Evolutionary conservation across 2,888 invertebrate genomes (phyloP).

Genomic region (Drosophila hawaiiensis): DNA sequence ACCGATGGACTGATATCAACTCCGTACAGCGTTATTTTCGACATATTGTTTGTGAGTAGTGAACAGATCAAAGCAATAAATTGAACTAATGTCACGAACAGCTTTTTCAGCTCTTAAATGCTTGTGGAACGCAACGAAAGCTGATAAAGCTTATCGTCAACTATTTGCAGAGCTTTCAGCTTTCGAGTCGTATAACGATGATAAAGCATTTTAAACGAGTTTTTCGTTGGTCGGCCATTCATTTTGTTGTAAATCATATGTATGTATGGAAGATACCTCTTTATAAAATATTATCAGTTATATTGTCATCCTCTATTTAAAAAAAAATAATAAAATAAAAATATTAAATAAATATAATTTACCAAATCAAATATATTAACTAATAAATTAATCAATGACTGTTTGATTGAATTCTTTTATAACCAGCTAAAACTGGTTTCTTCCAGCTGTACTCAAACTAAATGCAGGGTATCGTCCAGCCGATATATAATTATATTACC

Average conservation of each 20-base stretch:
- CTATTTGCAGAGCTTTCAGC: slow-evolving; percentile 29
- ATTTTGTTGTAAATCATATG: background rate
- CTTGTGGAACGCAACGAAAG: background rate
- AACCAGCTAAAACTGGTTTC: background rate
- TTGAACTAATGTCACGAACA: background rate
- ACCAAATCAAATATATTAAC: no score
- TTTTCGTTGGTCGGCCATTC: background rate
- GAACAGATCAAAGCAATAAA: background rate
- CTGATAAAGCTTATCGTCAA: background rate
- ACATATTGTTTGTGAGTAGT: slow-evolving; percentile 31
- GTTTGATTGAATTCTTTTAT: background rate
- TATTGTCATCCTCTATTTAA: background rate
- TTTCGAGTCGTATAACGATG: slow-evolving; percentile 22
- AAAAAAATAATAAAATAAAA: background rate
- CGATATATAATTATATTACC: no score
- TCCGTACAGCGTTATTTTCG: slow-evolving; percentile 64
- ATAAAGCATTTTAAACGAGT: background rate
- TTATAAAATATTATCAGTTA: background rate
- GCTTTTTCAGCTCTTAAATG: background rate
- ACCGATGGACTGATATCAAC: slow-evolving; percentile 87
- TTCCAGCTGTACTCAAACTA: background rate
- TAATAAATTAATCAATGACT: background rate
- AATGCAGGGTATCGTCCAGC: background rate
- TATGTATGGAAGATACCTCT: background rate
- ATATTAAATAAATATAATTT: background rate